phyloP scores from a whole-genome alignment of 2,797 vertebrate species.

The Galaxias olidus region DNA sequence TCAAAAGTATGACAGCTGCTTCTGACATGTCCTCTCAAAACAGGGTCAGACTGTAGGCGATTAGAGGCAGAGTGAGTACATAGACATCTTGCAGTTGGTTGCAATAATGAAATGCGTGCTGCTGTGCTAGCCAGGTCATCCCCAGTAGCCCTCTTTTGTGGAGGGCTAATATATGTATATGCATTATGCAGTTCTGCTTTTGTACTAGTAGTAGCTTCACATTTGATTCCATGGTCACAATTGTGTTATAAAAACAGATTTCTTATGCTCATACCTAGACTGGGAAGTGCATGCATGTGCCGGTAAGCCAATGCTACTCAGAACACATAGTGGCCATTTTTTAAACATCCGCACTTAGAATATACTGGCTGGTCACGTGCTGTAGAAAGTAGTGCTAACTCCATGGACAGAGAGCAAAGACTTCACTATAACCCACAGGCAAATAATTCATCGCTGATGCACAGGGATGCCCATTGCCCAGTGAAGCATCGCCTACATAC shows the following conservation, averaged over 20 bases:
- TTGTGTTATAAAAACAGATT: not conserved
- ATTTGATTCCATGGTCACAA: conserved; percentile 30
- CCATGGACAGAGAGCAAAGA: conserved; percentile 40
- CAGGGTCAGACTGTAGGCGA: conserved; percentile 47
- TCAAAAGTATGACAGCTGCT: conserved; percentile 1
- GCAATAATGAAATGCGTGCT: conserved; percentile 44
- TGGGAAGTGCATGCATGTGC: conserved; percentile 33
- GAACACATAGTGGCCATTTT: conserved; percentile 64
- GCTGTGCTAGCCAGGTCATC: conserved; percentile 49
- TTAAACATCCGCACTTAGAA: conserved; percentile 68
- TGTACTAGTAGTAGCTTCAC: conserved; percentile 30
- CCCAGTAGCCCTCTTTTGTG: conserved; percentile 46
- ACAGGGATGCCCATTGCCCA: conserved; percentile 69
- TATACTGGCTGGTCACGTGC: conserved; percentile 68
- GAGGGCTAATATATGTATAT: conserved; percentile 56
- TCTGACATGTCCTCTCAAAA: conserved; percentile 30
- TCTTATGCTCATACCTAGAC: not conserved
- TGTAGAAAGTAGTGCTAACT: conserved; percentile 46
- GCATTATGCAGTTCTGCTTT: conserved; percentile 62
- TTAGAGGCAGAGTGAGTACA: conserved; percentile 35
- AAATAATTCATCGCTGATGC: conserved; percentile 69
- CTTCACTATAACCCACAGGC: conserved; percentile 61
- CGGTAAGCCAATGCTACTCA: conserved; percentile 42
- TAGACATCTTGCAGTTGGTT: conserved; percentile 16
- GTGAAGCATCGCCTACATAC: conserved; percentile 52